phyloP scores from a whole-genome alignment of 2,888 invertebrate species.

The Callosobruchus maculatus region DNA sequence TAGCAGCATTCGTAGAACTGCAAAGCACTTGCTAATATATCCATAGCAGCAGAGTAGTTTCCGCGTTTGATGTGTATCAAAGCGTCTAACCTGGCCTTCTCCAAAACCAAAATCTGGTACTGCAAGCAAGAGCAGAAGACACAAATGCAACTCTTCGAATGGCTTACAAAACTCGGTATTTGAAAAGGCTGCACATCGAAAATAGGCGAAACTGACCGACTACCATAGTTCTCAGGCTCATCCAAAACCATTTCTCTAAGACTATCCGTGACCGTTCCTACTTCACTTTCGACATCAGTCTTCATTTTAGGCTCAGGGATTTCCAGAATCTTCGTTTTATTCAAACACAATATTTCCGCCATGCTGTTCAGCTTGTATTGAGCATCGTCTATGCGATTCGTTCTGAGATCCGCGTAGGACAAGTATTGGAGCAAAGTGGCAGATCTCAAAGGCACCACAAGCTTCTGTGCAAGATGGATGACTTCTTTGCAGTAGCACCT shows the following conservation, averaged over 20 bases:
- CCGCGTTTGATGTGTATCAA: constrained; percentile 24
- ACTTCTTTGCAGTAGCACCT: constrained; percentile 31
- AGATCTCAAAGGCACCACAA: constrained; percentile 35
- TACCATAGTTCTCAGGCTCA: constrained; percentile 18
- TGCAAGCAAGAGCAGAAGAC: constrained; percentile 33
- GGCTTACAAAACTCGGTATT: constrained; percentile 27
- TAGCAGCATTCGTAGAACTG: constrained; percentile 21
- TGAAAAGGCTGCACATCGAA: constrained; percentile 24
- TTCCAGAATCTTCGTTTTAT: constrained; percentile 6
- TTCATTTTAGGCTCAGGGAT: background rate
- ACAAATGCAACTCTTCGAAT: constrained; percentile 29
- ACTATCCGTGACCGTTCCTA: constrained; percentile 9
- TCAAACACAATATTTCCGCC: constrained; percentile 31
- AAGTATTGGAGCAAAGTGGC: constrained; percentile 32
- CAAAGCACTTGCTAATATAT: constrained; percentile 25
- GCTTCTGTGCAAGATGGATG: constrained; percentile 34
- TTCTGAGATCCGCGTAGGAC: constrained; percentile 36
- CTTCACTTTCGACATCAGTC: constrained; percentile 7
- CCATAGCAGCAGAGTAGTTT: constrained; percentile 17
- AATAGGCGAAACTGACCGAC: constrained; percentile 29
- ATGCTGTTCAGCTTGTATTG: constrained; percentile 34
- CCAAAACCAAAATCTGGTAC: constrained; percentile 31
- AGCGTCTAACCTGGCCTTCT: constrained; percentile 28
- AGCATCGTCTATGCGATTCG: constrained; percentile 34
- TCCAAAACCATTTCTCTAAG: constrained; percentile 21